phyloP scores from a whole-genome alignment of 2,797 vertebrate genomes.

The Lepilemur septentrionalis region DNA sequence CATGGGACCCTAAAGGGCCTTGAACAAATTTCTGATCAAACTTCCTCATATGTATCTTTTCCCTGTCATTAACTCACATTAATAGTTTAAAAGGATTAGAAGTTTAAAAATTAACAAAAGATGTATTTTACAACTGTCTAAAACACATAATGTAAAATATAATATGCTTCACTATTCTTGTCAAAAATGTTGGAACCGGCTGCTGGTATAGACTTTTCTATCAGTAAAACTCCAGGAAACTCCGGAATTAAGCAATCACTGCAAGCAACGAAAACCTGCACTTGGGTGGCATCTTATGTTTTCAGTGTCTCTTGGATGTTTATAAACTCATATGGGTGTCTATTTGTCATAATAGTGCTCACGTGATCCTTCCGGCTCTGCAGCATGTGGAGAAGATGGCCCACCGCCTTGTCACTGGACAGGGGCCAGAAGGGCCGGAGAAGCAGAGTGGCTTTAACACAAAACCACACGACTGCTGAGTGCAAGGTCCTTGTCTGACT shows the following conservation, averaged over 20 bases:
- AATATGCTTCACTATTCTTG: background rate
- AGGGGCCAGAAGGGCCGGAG: background rate
- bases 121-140: background rate
- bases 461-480: accelerated
- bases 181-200: background rate
- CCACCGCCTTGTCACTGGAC: background rate
- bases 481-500: background rate
- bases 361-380: background rate
- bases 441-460: too few species aligned
- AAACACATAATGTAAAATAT: background rate
- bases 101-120: background rate
- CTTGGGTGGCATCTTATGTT: background rate
- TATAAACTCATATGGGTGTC: accelerated
- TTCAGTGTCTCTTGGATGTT: background rate
- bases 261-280: accelerated
- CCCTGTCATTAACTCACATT: background rate
- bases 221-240: background rate
- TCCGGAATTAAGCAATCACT: background rate
- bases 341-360: background rate
- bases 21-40: background rate
- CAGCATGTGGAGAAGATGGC: background rate
- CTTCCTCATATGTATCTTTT: background rate
- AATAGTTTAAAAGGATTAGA: background rate
- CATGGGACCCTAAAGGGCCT: background rate
- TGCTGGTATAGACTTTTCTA: background rate